A percentile compares a stretch with the other conserved stretches of the same genome.
phyloP scores from a whole-genome alignment of 2,797 vertebrate genomes.

The Spatula clypeata region DNA sequence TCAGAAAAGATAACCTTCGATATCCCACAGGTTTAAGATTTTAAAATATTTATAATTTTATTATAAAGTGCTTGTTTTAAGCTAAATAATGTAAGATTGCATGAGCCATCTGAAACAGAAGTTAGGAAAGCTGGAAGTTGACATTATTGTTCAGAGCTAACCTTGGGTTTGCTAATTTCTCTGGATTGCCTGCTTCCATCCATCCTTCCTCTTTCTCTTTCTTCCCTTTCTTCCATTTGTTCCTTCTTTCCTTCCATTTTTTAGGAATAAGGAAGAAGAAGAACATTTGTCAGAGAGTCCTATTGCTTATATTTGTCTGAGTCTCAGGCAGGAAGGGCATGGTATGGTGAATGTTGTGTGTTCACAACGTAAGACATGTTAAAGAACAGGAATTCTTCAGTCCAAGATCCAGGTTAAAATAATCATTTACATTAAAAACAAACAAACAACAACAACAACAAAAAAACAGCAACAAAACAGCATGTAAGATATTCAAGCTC shows the following conservation, averaged over 20 bases:
- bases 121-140: not conserved
- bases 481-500: not conserved
- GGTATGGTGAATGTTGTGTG: fast-evolving
- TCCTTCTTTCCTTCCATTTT: not conserved
- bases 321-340: not conserved
- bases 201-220: not conserved
- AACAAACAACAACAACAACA: not conserved
- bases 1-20: not conserved
- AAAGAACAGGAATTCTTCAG: not conserved
- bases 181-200: not conserved
- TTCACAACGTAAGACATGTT: not conserved
- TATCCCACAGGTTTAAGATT: not conserved
- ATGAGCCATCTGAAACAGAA: not conserved
- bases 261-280: not conserved
- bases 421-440: not conserved
- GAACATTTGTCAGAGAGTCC: not conserved
- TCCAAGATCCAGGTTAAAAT: not conserved
- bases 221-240: not conserved
- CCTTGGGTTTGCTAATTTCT: not conserved
- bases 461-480: not conserved
- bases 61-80: not conserved
- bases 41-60: not conserved
- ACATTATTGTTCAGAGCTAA: not conserved
- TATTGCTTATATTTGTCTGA: not conserved
- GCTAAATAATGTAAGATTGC: not conserved